Percentiles rank a stretch among this genome's conserved stretches.
These are phyloP conservation scores for Orgyia antiqua DNA, from an alignment of 2,888 invertebrate genomes.

Conservation along the genomic window DNA sequence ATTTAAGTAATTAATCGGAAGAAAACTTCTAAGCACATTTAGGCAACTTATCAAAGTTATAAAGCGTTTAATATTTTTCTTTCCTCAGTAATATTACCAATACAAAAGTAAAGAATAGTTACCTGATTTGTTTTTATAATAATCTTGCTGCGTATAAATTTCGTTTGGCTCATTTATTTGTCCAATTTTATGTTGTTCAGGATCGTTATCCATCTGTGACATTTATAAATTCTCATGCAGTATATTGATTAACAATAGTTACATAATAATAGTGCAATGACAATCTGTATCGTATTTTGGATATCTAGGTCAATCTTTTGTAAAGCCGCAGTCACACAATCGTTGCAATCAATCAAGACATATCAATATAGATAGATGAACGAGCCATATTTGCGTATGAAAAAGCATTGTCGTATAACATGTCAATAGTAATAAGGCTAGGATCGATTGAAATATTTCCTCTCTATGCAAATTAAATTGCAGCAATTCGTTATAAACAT, in stretches of 20 bases:
- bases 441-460: constrained; percentile 9
- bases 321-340: constrained; percentile 48
- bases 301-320: constrained; percentile 60
- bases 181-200: constrained; percentile 23
- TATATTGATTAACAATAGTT: constrained; percentile 35
- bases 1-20: too few relatives aligned
- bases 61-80: too few relatives aligned
- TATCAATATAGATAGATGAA: constrained; percentile 53
- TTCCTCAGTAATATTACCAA: too few relatives aligned
- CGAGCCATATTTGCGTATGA: constrained; percentile 53
- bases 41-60: too few relatives aligned
- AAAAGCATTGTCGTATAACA: constrained; percentile 50
- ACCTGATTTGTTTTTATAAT: constrained; percentile 18
- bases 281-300: constrained; percentile 46
- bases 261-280: constrained; percentile 42
- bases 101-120: constrained; percentile 3
- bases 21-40: too few relatives aligned
- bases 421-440: constrained; percentile 34
- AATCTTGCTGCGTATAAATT: constrained; percentile 9
- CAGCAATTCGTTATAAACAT: too few relatives aligned
- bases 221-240: constrained; percentile 30
- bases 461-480: too few relatives aligned
- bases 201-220: constrained; percentile 38
- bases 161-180: constrained; percentile 20
- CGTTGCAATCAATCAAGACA: constrained; percentile 51